Evolutionary conservation across 2,888 invertebrate species (phyloP), one percentile per base, ranked within the genome.

Genomic region (Eristalis tenax): DNA sequence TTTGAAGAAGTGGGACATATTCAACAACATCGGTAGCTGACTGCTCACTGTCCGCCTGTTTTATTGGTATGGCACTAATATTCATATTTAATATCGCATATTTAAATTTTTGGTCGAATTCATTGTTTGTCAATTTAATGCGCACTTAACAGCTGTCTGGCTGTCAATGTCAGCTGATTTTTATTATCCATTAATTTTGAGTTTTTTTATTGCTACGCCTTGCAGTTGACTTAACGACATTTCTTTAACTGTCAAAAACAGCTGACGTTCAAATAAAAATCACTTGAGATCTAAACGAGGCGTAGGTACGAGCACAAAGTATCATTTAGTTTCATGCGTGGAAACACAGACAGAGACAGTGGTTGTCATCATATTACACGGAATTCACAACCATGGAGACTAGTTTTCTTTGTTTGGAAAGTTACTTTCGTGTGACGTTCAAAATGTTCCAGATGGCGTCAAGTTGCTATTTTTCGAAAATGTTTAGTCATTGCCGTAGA

Each of bases 41-140:
- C 63, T 59, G 65, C 28, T 57, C 35, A 10, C 32, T 61, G 76
- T n/a, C 57, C 43, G 57, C 56, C 76, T 75, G 65, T 56, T 83
- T 83, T 76, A 83, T 83, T 77, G 76, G 82, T 83, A 83, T 71
- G 77, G 38, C 74, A 63, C 35, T 35, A 22, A 59, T 59, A 15
- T 59, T 4, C 26, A 59, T 26, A 10, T 59, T 59, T 22, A n/a
- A n/a, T n/a, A n/a, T n/a, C n/a, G n/a, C 13, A 26, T 15, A 4
- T 23, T 13, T 32, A 32, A 10, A 23, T n/a, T 23, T 59, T 26
- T 4, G 26, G 26, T 59, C 0, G 26, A 59, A 23, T 59, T 59
- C 26, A 59, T 59, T 59, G 59, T 59, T 5, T 59, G 26, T 15
- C 59, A 59, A 59, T 59, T 59, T 59, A 18, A 18, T 50, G 50